Evolutionary conservation across 2,888 invertebrate species (phyloP).

Genomic region (Selenia dentaria): DNA sequence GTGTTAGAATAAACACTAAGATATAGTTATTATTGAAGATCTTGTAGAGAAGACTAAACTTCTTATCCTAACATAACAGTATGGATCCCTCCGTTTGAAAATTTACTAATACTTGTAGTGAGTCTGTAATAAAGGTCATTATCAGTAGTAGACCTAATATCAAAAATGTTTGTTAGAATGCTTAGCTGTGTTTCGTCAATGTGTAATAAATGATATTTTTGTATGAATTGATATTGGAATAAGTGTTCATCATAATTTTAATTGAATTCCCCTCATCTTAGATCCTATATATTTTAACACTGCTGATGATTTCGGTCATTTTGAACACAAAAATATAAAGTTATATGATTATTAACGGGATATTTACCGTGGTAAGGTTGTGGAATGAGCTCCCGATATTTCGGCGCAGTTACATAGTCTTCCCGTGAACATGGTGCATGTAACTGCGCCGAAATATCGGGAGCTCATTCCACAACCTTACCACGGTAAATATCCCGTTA

Average conservation of each 20-base stretch:
- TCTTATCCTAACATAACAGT: slow-evolving; percentile 3
- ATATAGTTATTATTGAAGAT: slow-evolving; percentile 1
- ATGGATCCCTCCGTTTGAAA: slow-evolving; percentile 15
- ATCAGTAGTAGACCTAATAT: slow-evolving; percentile 2
- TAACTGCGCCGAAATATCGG: too few relatives aligned
- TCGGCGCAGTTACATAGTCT: too few relatives aligned
- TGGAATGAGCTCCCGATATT: too few relatives aligned
- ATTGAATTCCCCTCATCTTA: slow-evolving; percentile 40
- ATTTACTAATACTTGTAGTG: slow-evolving; percentile 6
- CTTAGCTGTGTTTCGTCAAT: slow-evolving; percentile 70
- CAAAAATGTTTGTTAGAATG: slow-evolving; percentile 51
- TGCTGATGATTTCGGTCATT: too few relatives aligned
- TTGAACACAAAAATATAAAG: too few relatives aligned
- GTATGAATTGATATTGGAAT: slow-evolving; percentile 71
- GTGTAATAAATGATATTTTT: slow-evolving; percentile 82
- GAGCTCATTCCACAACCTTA: too few relatives aligned
- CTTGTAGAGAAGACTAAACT: slow-evolving; percentile 1
- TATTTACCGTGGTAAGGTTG: too few relatives aligned
- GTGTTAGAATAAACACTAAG: not conserved
- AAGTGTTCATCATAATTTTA: slow-evolving; percentile 67
- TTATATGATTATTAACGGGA: too few relatives aligned
- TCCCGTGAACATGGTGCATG: too few relatives aligned
- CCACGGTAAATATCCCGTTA: too few relatives aligned
- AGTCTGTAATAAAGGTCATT: slow-evolving; percentile 1
- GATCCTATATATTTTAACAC: slow-evolving; percentile 19